These are phyloP conservation scores for Chionoecetes opilio DNA, from an alignment of 1,140 invertebrate species.

Conservation along the genomic window DNA sequence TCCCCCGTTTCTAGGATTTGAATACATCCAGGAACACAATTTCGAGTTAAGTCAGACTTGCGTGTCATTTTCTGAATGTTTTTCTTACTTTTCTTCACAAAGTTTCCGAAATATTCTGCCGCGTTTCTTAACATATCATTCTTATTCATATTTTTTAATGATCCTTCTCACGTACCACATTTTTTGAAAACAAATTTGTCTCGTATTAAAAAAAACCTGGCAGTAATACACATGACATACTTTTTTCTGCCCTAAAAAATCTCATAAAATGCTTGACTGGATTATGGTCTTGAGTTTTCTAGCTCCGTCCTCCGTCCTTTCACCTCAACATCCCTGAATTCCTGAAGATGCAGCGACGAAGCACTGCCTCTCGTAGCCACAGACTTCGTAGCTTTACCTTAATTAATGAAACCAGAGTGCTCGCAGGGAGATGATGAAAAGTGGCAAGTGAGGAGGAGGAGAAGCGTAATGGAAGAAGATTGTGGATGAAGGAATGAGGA, in stretches of 20 bases:
- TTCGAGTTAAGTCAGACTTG: neutral
- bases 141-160: neutral
- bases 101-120: neutral
- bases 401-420: conserved; percentile 24
- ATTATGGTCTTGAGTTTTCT: neutral
- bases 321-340: neutral
- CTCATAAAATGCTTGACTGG: neutral
- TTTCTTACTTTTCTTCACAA: neutral
- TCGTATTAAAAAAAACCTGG: no score
- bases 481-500: no score
- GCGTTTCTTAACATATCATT: neutral
- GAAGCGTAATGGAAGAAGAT: neutral
- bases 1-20: neutral
- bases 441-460: neutral
- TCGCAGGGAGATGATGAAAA: no score
- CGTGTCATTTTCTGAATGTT: neutral
- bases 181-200: no score
- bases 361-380: neutral
- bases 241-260: no score
- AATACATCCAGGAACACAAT: neutral
- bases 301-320: neutral
- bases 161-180: neutral
- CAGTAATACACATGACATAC: no score
- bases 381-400: neutral
- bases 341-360: neutral